Base-by-base conservation (phyloP, 2,888 invertebrate genomes). In the Drosophila fungiperda region DNA sequence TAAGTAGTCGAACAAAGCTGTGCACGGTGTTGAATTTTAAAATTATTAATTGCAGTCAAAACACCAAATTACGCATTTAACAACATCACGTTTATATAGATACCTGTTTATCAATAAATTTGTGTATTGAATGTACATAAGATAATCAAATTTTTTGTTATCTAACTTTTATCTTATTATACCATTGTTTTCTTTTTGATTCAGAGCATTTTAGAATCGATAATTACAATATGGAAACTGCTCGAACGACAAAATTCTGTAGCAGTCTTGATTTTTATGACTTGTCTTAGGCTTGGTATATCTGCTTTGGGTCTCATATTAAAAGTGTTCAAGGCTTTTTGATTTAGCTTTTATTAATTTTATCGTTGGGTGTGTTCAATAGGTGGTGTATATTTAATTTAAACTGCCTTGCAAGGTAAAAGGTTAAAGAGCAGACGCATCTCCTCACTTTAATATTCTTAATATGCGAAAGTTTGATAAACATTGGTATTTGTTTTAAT, bases 21-120 rank as follows among this genome's bases (percentile, higher is more conserved):
- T 20, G 29, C 33, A 36, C 59, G 60, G 50, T 50, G 38, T 36
- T 53, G 40, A 61, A 50, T 62, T 71, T 68, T 64, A 36, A 26
- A 77, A 76, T 68, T 73, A 83, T 87, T 83, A 89, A 82, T 86
- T 85, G 60, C 68, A 54, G 68, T 77, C 76, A 74, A 76, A 83
- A 83, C 87, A 87, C 87, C 87, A 87, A 86, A 86, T 89, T 86
- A 89, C 87, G 89, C 87, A 77, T 62, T 54, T 70, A 64, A 69
- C 49, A 38, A 59, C 53, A 60, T 26, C 52, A 29, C 35, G 45
- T 35, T 61, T 53, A 33, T 29, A 33, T 35, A 52, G 42, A 61
- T 40, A 23, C 36, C 33, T 53, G 53, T 23, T 23, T 55, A 45
- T 52, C 4, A 33, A 12, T 29, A 2, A 33, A 32, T 20, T 15